Base-by-base conservation (phyloP, 2,888 invertebrate genomes). In the Agapetus fuscipes region DNA sequence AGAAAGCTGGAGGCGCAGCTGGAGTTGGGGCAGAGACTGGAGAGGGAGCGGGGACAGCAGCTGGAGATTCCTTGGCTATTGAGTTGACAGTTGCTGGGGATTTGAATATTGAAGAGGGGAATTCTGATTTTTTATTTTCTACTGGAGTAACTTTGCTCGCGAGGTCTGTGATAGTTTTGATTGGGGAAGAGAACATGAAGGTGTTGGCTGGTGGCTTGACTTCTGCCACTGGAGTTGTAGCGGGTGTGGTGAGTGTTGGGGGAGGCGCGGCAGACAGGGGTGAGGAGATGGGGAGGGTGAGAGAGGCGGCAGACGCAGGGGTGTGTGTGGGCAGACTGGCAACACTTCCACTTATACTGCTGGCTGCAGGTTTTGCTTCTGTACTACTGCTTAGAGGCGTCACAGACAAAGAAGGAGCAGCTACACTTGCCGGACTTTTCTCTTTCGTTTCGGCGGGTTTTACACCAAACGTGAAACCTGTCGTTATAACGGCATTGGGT, bases 1-100 rank as follows among this genome's bases (percentile, higher is more conserved):
- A 46, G 31, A 52, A 53, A 34, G 28, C 3, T 3, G 35, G 28
- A 11, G 35, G 3, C n/a, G 9, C 5, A 9, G 20, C 20, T 4
- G 20, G 20, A 20, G 33, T 33, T 11, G 20, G 17, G 11, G 17
- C 33, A 17, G 20, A 17, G 17, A n/a, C 28, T n/a, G 4, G 20
- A 20, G 20, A 20, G 20, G 20, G 20, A 20, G 20, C 9, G 9
- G 20, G 9, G 9, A 20, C 20, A 6, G 20, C 20, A 9, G 20
- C 5, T 9, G 9, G 20, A 20, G 20, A 20, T 4, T 6, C 20
- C 20, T 20, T 20, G 20, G 20, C 5, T n/a, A n/a, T n/a, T n/a
- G n/a, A n/a, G n/a, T n/a, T n/a, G n/a, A n/a, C n/a, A n/a, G n/a
- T n/a, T n/a, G n/a, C n/a, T n/a, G n/a, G n/a, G n/a, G n/a, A n/a